Percentiles rank a stretch among this genome's conserved stretches.
Conservation (phyloP, 2,113 vertebrate genomes). For the Falco punctatus region DNA sequence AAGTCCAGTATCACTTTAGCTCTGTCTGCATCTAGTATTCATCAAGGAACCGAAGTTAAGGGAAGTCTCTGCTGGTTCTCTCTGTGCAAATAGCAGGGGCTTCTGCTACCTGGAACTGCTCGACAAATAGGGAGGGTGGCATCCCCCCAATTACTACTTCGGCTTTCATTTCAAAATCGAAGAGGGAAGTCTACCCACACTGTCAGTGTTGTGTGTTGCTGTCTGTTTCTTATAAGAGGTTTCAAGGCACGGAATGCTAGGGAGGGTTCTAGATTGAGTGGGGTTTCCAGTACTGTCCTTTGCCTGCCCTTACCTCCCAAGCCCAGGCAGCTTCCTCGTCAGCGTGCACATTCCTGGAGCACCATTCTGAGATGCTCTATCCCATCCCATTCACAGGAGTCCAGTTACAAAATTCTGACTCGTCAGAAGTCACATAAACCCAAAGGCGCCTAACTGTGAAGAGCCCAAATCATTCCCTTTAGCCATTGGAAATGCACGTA, state of each 20-base stretch:
- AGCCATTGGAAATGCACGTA: neutral
- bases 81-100: neutral
- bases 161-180: neutral
- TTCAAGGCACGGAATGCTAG: neutral
- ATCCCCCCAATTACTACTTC: neutral
- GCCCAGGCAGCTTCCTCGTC: neutral
- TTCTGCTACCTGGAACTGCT: neutral
- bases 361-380: neutral
- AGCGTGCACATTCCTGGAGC: neutral
- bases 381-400: neutral
- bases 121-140: neutral
- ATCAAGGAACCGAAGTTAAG: neutral
- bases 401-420: neutral
- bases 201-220: neutral
- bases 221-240: neutral
- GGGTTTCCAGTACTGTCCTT: neutral
- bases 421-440: neutral
- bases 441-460: neutral
- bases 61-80: neutral
- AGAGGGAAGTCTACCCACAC: neutral
- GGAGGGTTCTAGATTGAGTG: neutral
- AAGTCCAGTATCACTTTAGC: neutral
- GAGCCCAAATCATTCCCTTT: neutral
- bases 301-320: neutral
- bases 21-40: neutral